phyloP scores from a whole-genome alignment of 2,113 vertebrate species.

The Bujurquina vittata region DNA sequence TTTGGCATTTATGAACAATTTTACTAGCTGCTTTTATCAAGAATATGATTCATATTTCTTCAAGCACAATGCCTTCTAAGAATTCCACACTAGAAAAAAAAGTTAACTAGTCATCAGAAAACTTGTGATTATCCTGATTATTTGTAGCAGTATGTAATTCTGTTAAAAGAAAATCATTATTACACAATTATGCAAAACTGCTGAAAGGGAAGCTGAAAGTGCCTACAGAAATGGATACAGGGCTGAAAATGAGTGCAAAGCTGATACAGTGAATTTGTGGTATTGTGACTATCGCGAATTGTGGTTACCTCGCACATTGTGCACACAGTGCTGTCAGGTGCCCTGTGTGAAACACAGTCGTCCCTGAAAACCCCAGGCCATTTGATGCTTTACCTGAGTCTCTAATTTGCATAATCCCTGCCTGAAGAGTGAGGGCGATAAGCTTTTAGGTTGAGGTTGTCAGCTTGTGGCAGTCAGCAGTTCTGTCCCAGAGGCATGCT shows the following conservation, averaged over 20 bases:
- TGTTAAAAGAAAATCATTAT: rapidly evolving
- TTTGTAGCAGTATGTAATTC: neutral
- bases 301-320: neutral
- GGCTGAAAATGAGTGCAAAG: neutral
- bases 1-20: neutral
- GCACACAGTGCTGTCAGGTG: neutral
- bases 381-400: conserved; percentile 52
- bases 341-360: neutral
- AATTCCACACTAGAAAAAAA: neutral
- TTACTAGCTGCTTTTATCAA: neutral
- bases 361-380: conserved; percentile 14
- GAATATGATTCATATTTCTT: neutral
- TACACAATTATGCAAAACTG: neutral
- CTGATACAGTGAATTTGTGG: neutral
- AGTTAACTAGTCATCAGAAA: neutral
- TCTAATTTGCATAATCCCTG: conserved; percentile 63
- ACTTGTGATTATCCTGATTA: neutral
- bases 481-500: conserved; percentile 39
- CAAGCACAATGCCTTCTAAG: neutral
- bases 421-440: conserved; percentile 48
- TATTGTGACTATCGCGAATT: neutral
- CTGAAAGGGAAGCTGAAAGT: neutral
- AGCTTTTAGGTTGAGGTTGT: conserved; percentile 52
- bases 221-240: neutral
- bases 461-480: conserved; percentile 62